Evolutionary conservation across 2,888 invertebrate species (phyloP).

Genomic region (Metallyticus violacea): DNA sequence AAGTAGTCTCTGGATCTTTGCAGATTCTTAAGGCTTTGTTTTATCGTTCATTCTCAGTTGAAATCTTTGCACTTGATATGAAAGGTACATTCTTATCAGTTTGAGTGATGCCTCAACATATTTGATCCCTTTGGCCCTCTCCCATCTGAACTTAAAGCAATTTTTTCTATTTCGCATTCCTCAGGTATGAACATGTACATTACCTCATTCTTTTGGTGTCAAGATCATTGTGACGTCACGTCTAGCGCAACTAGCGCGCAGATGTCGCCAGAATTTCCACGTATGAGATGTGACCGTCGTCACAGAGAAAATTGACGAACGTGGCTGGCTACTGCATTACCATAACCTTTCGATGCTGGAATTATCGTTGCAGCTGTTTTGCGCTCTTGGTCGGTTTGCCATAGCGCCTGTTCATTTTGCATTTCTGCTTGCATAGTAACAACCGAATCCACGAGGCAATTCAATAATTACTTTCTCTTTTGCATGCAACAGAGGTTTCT

Average conservation of each 20-base stretch:
- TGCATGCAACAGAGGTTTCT: no score
- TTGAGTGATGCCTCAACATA: no score
- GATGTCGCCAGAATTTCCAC: not conserved
- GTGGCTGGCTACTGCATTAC: not conserved
- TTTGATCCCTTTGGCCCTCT: no score
- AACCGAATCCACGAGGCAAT: not conserved
- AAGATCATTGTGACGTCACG: not conserved
- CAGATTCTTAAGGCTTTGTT: no score
- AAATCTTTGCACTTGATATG: no score
- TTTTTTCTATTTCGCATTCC: no score
- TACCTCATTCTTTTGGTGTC: not conserved
- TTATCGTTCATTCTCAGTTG: no score
- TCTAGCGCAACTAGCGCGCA: not conserved
- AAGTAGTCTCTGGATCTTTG: no score
- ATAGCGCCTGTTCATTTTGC: no score
- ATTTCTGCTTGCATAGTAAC: not conserved
- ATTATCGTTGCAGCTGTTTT: not conserved
- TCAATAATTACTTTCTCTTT: no score
- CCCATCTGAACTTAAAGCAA: no score
- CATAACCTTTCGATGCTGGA: not conserved
- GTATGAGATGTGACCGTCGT: not conserved
- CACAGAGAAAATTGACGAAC: not conserved
- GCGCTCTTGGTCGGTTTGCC: not conserved
- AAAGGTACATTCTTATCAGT: no score
- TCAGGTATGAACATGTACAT: not conserved